Evolutionary conservation across 1,140 invertebrate genomes (phyloP).

Genomic region (Vanessa atalanta): DNA sequence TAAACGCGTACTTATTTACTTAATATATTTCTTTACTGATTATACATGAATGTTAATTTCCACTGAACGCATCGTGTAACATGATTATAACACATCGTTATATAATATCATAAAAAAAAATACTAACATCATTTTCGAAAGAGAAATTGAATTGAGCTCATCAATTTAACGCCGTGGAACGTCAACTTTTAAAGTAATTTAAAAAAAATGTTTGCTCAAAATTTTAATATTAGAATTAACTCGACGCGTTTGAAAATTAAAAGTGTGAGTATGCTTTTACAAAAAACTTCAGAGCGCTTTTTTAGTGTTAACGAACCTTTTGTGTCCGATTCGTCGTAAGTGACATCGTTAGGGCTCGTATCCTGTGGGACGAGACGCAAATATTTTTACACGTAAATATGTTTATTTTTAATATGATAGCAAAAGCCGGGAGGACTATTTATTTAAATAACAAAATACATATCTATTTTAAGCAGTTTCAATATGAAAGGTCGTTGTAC

Average conservation of each 20-base stretch:
- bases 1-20: too few relatives aligned
- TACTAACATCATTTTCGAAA: neutral
- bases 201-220: too few relatives aligned
- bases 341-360: constrained; percentile 18
- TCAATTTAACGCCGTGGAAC: neutral
- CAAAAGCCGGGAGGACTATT: neutral
- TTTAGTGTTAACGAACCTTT: constrained; percentile 12
- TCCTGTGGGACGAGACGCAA: neutral
- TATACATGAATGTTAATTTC: too few relatives aligned
- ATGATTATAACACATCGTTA: too few relatives aligned
- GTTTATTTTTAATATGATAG: neutral
- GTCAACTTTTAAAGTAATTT: neutral
- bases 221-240: too few relatives aligned
- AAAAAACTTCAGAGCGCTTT: constrained; percentile 12
- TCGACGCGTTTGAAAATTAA: neutral
- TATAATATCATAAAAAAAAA: too few relatives aligned
- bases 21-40: too few relatives aligned
- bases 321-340: constrained; percentile 17
- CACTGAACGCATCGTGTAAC: too few relatives aligned
- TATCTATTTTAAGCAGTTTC: too few relatives aligned
- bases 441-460: too few relatives aligned
- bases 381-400: neutral
- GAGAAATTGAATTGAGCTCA: neutral
- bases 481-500: too few relatives aligned
- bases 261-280: neutral